Evolutionary conservation across 1,140 invertebrate genomes (phyloP), one percentile per base, ranked within the genome.

Genomic region (Anoplophora glabripennis): DNA sequence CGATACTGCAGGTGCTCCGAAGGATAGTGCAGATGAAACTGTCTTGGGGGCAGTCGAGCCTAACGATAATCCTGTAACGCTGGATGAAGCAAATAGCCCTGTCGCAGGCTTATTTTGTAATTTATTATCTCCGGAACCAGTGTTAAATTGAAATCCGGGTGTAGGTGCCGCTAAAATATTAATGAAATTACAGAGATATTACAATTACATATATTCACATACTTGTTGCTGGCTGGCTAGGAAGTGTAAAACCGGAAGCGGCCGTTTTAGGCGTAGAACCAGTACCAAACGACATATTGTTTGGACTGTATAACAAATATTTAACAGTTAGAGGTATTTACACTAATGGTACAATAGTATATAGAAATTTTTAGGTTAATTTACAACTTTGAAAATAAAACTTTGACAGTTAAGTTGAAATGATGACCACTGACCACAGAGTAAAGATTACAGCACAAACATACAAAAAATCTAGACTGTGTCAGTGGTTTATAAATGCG

Each of bases 41-140:
- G 61, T 57, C 4, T 41, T 52, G 14, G 41, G 14, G 1, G 18
- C 10, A 14, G 11, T 11, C 14, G 12, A 18, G 8, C 41, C 42
- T 45, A 45, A 28, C 14, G 51, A 57, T 57, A 52, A 8, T 18
- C 21, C 21, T 15, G 54, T 15, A 14, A 45, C 7, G 38, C 35
- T 59, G 9, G 49, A 44, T 11, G 45, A 18, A 10, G 48, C 41
- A 38, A 28, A 28, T 28, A 28, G 21, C 5, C 21, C 21, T 28
- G 52, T 33, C 35, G 28, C 44, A 14, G 57, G 56, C 21, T 54
- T 52, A 35, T 14, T 51, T 54, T 38, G 52, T 34, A 10, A 18
- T 57, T 64, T 64, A n/a, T 37, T 56, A 40, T 64, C 61, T 49
- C 64, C 57, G 28, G 65, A 57, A 48, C 54, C 61, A 60, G 21